These are phyloP conservation scores for Bombyx mandarina DNA, from an alignment of 1,140 invertebrate species.

Conservation along the genomic window DNA sequence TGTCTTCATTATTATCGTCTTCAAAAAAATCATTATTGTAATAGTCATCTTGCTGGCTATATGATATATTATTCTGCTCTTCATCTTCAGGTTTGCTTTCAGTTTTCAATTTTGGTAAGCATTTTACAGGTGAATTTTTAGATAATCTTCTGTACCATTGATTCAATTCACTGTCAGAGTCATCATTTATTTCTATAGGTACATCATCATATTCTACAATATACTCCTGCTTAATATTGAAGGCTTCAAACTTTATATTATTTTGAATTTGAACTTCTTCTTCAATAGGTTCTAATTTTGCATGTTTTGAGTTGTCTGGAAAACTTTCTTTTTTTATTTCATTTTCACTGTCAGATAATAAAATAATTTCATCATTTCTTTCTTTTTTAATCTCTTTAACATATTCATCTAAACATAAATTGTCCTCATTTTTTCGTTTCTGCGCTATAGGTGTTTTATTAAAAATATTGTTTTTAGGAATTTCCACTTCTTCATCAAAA, in stretches of 20 bases:
- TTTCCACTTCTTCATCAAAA: neutral
- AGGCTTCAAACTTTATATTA: conserved; percentile 42
- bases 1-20: conserved; percentile 28
- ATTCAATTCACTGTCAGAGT: conserved; percentile 54
- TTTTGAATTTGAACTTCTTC: conserved; percentile 30
- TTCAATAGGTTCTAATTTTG: conserved; percentile 18
- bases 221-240: conserved; percentile 58
- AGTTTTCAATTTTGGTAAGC: conserved; percentile 22
- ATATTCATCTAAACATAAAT: conserved; percentile 1
- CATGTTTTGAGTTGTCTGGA: too few relatives aligned
- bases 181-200: conserved; percentile 45
- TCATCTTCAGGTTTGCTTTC: conserved; percentile 17
- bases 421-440: conserved; percentile 15
- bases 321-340: conserved; percentile 8
- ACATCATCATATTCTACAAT: conserved; percentile 43
- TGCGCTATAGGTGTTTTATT: neutral
- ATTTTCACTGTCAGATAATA: conserved; percentile 35
- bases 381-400: conserved; percentile 6
- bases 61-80: conserved; percentile 36
- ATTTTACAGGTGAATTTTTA: conserved; percentile 50
- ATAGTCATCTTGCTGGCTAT: conserved; percentile 50
- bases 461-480: neutral
- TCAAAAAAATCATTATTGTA: conserved; percentile 10
- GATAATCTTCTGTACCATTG: conserved; percentile 46
- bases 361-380: conserved; percentile 8